Evolutionary conservation across 2,797 vertebrate genomes (phyloP).

Genomic region (Pipistrellus pipistrellus): DNA sequence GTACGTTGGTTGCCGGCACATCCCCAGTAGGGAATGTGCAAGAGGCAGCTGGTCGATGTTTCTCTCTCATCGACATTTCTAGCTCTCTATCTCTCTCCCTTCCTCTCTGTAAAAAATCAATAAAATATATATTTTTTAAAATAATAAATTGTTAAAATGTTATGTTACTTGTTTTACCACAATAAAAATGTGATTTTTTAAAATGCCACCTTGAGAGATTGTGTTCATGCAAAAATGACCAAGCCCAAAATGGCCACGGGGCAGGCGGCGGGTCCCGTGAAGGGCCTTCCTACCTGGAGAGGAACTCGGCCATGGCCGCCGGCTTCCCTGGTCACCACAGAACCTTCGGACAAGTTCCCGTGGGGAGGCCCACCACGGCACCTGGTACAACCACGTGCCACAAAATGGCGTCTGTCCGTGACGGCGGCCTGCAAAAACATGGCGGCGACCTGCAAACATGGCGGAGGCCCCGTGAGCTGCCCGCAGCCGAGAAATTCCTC

Average conservation of each 20-base stretch:
- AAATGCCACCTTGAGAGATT: neutral
- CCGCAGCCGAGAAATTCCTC: neutral
- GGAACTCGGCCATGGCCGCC: neutral
- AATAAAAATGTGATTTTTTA: neutral
- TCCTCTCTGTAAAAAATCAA: too few relatives aligned
- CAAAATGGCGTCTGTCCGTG: neutral
- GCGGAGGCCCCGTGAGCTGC: neutral
- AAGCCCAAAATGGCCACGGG: neutral
- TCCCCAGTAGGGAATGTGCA: too few relatives aligned
- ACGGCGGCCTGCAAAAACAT: neutral
- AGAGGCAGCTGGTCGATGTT: too few relatives aligned
- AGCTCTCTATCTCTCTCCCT: too few relatives aligned
- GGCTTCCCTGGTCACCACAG: neutral
- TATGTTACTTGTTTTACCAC: too few relatives aligned
- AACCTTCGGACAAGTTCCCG: neutral
- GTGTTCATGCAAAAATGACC: neutral
- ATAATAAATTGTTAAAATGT: neutral
- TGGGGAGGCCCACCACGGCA: neutral
- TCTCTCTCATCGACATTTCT: too few relatives aligned
- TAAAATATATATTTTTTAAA: too few relatives aligned
- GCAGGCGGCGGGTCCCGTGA: too few relatives aligned
- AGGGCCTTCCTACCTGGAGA: neutral
- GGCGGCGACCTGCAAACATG: neutral
- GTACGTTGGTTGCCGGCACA: too few relatives aligned
- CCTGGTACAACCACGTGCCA: neutral